phyloP scores from a whole-genome alignment of 2,113 vertebrate species.

The Petrocephalus zakoni region DNA sequence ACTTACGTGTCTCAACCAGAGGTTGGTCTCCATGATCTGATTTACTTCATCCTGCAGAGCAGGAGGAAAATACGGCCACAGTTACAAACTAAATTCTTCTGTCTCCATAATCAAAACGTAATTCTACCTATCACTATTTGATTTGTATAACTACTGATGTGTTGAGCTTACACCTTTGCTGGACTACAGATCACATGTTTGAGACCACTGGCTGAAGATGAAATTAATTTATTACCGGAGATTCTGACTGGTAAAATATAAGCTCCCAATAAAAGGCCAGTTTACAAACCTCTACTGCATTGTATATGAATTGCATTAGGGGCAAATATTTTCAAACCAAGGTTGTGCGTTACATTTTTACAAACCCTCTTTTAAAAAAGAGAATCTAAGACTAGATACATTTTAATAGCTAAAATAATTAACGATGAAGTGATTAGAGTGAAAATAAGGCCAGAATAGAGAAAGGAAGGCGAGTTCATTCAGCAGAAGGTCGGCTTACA shows the following conservation, averaged over 20 bases:
- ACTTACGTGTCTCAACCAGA: conserved; percentile 89
- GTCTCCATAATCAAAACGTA: not conserved
- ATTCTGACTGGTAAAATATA: not conserved
- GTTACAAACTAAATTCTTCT: not conserved
- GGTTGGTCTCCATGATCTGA: conserved; percentile 93
- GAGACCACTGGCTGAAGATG: not conserved
- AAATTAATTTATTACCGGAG: not conserved
- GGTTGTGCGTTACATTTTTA: not conserved
- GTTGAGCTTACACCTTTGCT: not conserved
- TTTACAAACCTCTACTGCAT: too few relatives aligned
- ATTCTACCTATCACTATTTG: not conserved
- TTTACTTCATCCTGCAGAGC: conserved; percentile 85
- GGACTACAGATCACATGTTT: not conserved
- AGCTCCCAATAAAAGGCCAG: not conserved
- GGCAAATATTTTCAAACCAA: not conserved
- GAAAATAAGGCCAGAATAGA: not conserved
- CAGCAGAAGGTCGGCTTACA: conserved; percentile 59
- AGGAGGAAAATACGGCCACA: not conserved
- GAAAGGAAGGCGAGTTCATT: not conserved
- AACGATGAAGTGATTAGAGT: not conserved
- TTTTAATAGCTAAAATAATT: not conserved
- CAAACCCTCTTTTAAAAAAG: not conserved
- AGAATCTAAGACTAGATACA: not conserved
- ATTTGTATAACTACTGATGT: not conserved
- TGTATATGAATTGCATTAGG: not conserved